Conservation (phyloP, 2,113 vertebrate species). For the Salminus brasiliensis region DNA sequence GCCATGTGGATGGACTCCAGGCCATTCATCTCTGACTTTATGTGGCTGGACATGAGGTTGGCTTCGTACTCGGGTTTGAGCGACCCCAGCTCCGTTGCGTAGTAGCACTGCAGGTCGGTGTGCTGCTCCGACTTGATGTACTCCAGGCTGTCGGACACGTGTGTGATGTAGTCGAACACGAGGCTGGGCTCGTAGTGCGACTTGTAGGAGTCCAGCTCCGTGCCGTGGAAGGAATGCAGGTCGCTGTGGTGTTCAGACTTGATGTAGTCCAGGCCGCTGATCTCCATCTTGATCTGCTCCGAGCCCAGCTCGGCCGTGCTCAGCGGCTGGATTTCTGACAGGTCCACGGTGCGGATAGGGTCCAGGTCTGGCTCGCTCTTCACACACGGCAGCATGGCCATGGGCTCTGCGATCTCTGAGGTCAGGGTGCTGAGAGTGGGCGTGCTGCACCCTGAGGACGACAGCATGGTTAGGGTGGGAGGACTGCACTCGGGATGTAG, state of each 20-base stretch:
- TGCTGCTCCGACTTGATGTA: slow-evolving; percentile 80
- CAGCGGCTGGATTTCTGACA: slow-evolving; percentile 78
- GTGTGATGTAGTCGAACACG: slow-evolving; percentile 79
- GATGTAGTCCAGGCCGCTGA: slow-evolving; percentile 82
- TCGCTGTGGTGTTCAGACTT: slow-evolving; percentile 75
- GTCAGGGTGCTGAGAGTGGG: slow-evolving; percentile 73
- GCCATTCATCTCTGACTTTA: slow-evolving; percentile 63
- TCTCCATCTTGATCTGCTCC: slow-evolving; percentile 82
- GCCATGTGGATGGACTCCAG: slow-evolving; percentile 84
- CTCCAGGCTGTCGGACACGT: slow-evolving; percentile 78
- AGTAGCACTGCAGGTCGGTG: slow-evolving; percentile 79
- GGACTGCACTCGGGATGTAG: slow-evolving; percentile 47
- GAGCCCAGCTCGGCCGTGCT: slow-evolving; percentile 78
- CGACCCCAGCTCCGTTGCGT: slow-evolving; percentile 68
- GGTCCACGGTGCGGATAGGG: slow-evolving; percentile 75
- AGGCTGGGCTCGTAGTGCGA: slow-evolving; percentile 76
- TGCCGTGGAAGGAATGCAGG: slow-evolving; percentile 65
- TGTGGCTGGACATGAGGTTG: slow-evolving; percentile 60
- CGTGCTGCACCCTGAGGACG: slow-evolving; percentile 66
- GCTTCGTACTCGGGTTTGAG: slow-evolving; percentile 72
- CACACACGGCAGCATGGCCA: slow-evolving; percentile 77
- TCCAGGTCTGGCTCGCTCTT: slow-evolving; percentile 79
- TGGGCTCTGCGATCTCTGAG: slow-evolving; percentile 72
- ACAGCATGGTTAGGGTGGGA: slow-evolving; percentile 65
- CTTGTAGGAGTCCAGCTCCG: slow-evolving; percentile 77